These are phyloP conservation scores for Telmatherina bonti DNA, from an alignment of 2,797 vertebrate genomes.

Conservation along the genomic window DNA sequence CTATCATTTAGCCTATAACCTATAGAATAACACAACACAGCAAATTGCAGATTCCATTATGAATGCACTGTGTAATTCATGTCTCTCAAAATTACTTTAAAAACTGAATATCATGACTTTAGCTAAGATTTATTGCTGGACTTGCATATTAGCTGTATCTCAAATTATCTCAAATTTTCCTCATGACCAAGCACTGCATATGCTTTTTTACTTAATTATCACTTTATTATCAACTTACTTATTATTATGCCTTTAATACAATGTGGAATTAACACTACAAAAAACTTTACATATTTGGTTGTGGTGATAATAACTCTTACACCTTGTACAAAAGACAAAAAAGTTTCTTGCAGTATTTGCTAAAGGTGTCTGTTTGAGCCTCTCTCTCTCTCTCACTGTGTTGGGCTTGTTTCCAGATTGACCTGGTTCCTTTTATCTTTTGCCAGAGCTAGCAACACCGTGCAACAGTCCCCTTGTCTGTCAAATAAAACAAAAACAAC, in stretches of 20 bases:
- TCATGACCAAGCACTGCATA: too few species aligned
- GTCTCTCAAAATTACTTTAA: not conserved
- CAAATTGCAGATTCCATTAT: not conserved
- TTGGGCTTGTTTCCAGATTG: not conserved
- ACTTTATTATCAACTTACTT: too few species aligned
- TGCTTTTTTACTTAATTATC: too few species aligned
- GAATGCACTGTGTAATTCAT: not conserved
- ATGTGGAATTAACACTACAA: not conserved
- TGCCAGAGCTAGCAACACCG: not conserved
- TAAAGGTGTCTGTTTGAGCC: not conserved
- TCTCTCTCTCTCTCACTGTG: not conserved
- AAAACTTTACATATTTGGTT: not conserved
- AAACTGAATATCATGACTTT: not conserved
- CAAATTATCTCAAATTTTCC: not conserved
- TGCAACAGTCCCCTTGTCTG: not conserved
- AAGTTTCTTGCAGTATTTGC: not conserved
- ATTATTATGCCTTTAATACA: not conserved
- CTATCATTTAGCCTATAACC: too few species aligned
- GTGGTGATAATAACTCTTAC: not conserved
- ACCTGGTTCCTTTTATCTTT: not conserved
- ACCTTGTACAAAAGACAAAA: not conserved
- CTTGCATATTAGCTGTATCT: not conserved
- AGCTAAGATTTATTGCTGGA: not conserved
- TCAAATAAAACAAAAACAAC: not conserved
- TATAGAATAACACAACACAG: not conserved